These are phyloP conservation scores for Tautogolabrus adspersus DNA, from an alignment of 2,113 vertebrate genomes.

Conservation along the genomic window DNA sequence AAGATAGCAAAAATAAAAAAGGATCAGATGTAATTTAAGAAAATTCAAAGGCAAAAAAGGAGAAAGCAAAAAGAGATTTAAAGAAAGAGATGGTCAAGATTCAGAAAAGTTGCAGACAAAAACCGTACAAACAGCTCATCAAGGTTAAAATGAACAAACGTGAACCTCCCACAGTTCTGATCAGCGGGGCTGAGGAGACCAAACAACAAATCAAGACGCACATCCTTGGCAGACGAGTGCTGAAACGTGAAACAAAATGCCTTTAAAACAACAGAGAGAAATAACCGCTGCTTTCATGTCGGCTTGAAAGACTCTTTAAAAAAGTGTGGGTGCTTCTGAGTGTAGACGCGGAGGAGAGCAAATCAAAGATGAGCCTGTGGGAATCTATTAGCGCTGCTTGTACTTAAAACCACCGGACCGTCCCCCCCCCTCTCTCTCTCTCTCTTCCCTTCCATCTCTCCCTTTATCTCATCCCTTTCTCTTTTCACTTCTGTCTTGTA, in stretches of 20 bases:
- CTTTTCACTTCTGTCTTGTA: conserved; percentile 8
- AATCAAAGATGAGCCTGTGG: conserved; percentile 73
- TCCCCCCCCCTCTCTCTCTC: conserved; percentile 8
- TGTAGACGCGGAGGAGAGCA: conserved; percentile 47
- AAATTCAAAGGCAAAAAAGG: background rate
- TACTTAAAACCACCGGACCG: background rate
- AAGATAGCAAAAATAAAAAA: background rate
- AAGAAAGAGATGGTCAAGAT: background rate
- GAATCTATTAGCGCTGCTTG: conserved; percentile 47
- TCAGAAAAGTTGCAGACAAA: background rate
- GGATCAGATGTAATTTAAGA: too few species aligned
- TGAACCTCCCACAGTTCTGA: background rate
- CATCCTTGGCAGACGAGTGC: conserved; percentile 27
- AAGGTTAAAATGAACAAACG: too few species aligned
- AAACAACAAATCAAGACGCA: conserved; percentile 37
- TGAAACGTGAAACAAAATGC: conserved; percentile 27
- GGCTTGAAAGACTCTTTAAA: conserved; percentile 60
- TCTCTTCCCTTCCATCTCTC: conserved; percentile 32
- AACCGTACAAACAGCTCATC: too few species aligned
- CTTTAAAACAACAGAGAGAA: conserved; percentile 41
- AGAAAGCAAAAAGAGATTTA: background rate
- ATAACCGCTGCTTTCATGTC: conserved; percentile 62
- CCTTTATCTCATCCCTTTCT: conserved; percentile 21
- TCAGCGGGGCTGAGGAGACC: background rate
- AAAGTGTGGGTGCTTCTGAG: conserved; percentile 38